Evolutionary conservation across 2,113 vertebrate genomes (phyloP), one percentile per base, ranked within the genome.

Genomic region (Leucopsar rothschildi): DNA sequence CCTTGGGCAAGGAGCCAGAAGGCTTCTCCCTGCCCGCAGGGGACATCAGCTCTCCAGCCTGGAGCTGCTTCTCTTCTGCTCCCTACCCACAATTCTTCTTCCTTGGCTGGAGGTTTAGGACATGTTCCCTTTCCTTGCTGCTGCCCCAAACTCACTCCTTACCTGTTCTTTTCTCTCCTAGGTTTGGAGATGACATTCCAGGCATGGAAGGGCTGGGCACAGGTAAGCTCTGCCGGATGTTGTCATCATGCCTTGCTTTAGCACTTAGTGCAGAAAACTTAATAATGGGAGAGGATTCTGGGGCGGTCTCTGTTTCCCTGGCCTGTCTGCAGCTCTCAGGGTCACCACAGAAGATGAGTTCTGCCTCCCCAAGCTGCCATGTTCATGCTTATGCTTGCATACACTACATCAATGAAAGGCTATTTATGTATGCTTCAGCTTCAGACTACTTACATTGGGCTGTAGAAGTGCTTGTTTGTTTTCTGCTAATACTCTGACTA

Each of bases 181-280:
- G 99, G 61, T 99, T 99, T 94, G 99, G 99, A 77, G 99, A 99
- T 90, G 99, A 99, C 78, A 99, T 99, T 86, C 99, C 99, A 29
- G 99, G 99, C 95, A 99, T 99, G 99, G 99, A 99, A 92, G 99
- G 99, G 17, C 98, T 99, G 15, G 99, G 99, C 96, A 99, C 98
- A 98, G 98, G 98, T 97, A 92, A 98, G 98, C 4, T 8, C 42
- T 77, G 75, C 9, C 16, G 57, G 21, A 55, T 33, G 28, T 4
- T 45, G 14, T 21, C 50, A 31, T 55, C 42, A 5, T 63, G 61
- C 15, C 13, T 20, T 55, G 65, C 68, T 64, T 86, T 50, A 78
- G 63, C 23, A 23, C 22, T 66, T 66, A 86, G 12, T 1, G 3
- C 39, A 63, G 55, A 45, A 33, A 20, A 20, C 35, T 83, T 70